Evolutionary conservation across 2,888 invertebrate species (phyloP).

Genomic region (Muscina levida): DNA sequence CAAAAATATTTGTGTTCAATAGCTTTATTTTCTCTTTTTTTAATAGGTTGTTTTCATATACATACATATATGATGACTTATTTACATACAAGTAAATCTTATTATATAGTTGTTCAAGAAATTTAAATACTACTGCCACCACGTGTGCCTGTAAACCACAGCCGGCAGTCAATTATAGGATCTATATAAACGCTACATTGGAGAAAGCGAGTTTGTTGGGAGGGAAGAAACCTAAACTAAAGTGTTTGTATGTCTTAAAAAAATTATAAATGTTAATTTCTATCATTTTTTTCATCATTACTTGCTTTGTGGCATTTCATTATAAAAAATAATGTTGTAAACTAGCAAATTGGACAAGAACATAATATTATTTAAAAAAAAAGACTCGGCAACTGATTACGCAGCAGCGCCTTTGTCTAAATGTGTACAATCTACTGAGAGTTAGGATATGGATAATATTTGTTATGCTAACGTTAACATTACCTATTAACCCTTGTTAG

Average conservation of each 20-base stretch:
- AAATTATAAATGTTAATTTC: not conserved
- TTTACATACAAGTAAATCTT: no score
- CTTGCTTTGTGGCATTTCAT: not conserved
- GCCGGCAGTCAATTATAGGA: not conserved
- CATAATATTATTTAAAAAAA: no score
- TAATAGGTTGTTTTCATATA: conserved; percentile 6
- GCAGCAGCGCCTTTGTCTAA: no score
- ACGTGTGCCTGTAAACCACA: conserved; percentile 3
- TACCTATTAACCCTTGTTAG: no score
- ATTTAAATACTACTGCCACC: not conserved
- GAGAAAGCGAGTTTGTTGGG: not conserved
- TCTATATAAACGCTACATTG: conserved; percentile 13
- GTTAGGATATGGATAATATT: no score
- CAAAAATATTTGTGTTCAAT: conserved; percentile 47
- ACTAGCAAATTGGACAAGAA: no score
- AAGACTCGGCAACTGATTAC: no score
- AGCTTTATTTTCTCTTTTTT: conserved; percentile 14
- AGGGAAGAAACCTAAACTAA: not conserved
- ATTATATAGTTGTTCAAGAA: not conserved
- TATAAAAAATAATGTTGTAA: no score
- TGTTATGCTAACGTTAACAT: no score
- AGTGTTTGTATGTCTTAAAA: conserved; percentile 12
- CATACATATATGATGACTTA: not conserved
- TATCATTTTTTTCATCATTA: not conserved
- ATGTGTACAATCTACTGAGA: no score